Evolutionary conservation across 2,797 vertebrate genomes (phyloP), one percentile per base, ranked within the genome.

Genomic region (Argya squamiceps): DNA sequence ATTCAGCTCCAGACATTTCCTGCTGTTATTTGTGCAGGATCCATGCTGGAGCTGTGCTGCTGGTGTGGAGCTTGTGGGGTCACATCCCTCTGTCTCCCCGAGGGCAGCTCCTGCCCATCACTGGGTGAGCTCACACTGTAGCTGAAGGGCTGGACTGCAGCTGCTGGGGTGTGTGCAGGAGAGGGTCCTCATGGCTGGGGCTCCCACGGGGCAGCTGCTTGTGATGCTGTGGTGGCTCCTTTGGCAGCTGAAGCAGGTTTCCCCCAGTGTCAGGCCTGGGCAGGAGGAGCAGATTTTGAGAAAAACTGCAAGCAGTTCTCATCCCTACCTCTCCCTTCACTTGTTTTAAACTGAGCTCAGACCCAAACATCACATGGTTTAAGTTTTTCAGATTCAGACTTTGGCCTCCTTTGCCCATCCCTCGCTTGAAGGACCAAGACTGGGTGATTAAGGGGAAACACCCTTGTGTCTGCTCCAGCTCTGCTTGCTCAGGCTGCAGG

Each of bases 91-190:
- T 2, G 1, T 19, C 43, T 71, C 39, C 52, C 44, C 1, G 0
- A 22, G 70, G 43, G 44, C 58, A 71, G 43, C 64, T 47, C 62
- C 36, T 37, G 58, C 49, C 34, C 70, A 2, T 24, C 0, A 0
- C 53, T 34, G 15, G 26, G 11, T 53, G 85, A 32, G 46, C 55
- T 43, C 37, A 19, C 0, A 1, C 64, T 65, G 52, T 6, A 23
- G 36, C 8, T 2, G 0, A 46, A 53, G 3, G 5, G 37, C 37
- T 11, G 20, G 49, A 12, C 44, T 2, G 0, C 0, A 1, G 49
- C 19, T 73, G 37, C 36, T 23, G 37, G 37, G 46, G 8, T 50
- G 76, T 65, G 50, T 2, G 1, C 3, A 0, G 58, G n/a, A 56
- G 12, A 69, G 37, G 41, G 23, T 77, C 74, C 68, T 52, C 6